Evolutionary conservation across 2,113 vertebrate species (phyloP).

Genomic region (Circaetus cinerascens): DNA sequence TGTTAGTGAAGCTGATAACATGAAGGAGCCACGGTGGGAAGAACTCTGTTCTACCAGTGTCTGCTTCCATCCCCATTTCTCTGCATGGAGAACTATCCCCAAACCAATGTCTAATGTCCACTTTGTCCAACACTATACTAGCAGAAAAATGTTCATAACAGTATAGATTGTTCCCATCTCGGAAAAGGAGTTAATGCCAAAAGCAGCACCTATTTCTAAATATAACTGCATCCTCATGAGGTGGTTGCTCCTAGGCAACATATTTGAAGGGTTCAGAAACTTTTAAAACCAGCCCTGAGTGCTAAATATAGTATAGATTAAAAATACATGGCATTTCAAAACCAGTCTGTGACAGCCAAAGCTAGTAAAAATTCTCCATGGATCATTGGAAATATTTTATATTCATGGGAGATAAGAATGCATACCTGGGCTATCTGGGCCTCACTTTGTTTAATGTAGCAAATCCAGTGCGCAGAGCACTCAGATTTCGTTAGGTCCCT

Average conservation of each 20-base stretch:
- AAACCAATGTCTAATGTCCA: background rate
- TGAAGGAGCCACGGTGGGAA: background rate
- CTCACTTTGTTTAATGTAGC: background rate
- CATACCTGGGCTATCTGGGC: background rate
- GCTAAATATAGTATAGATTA: background rate
- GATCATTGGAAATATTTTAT: background rate
- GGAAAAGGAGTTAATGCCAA: background rate
- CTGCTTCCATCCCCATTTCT: background rate
- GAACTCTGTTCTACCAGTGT: background rate
- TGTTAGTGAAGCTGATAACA: background rate
- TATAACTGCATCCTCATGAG: background rate
- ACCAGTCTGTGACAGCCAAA: background rate
- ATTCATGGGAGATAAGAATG: background rate
- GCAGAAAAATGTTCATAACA: background rate
- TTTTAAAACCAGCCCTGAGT: background rate
- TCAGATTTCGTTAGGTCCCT: background rate
- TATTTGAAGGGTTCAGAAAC: constrained; percentile 4
- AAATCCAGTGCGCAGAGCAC: background rate
- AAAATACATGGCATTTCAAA: background rate
- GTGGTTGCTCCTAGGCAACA: background rate
- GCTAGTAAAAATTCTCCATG: background rate
- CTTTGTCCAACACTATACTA: background rate
- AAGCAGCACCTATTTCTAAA: background rate
- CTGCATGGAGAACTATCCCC: background rate
- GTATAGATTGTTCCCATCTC: background rate